Percentiles rank a stretch among this genome's conserved stretches.
phyloP scores from a whole-genome alignment of 2,113 vertebrate species.

The Thalassoma bifasciatum region DNA sequence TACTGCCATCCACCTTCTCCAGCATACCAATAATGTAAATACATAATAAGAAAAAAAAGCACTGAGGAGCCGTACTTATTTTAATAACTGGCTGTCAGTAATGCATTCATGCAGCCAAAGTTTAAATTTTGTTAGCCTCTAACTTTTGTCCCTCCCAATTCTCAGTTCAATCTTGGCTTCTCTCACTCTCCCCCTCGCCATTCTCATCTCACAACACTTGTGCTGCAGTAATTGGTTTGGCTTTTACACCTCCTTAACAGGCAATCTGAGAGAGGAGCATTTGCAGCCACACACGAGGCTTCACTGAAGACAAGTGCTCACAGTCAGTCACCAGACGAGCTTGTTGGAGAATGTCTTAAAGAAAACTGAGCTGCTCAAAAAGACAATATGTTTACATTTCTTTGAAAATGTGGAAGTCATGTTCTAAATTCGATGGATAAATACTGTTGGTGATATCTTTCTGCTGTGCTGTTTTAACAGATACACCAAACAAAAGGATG shows the following conservation, averaged over 20 bases:
- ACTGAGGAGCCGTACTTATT: neutral
- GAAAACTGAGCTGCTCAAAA: no score
- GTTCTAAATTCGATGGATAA: no score
- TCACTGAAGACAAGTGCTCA: slow-evolving; percentile 29
- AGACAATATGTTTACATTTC: no score
- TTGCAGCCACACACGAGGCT: slow-evolving; percentile 16
- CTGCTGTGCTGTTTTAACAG: no score
- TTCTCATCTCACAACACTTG: slow-evolving; percentile 27
- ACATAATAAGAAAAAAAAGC: slow-evolving; percentile 2
- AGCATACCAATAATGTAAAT: slow-evolving; percentile 13
- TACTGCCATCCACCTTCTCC: slow-evolving; percentile 15
- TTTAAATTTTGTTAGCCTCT: slow-evolving; percentile 8
- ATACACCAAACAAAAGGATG: no score
- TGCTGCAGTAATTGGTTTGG: slow-evolving; percentile 58
- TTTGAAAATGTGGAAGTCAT: no score
- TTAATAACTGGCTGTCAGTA: slow-evolving; percentile 6
- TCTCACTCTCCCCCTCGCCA: neutral
- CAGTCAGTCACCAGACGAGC: neutral
- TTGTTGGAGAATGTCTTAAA: neutral
- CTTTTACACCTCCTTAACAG: slow-evolving; percentile 60
- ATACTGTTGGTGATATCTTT: no score
- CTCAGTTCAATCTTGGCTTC: slow-evolving; percentile 27
- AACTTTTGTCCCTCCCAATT: slow-evolving; percentile 6
- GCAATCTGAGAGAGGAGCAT: slow-evolving; percentile 44
- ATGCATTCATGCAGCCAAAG: slow-evolving; percentile 1